These are phyloP conservation scores for Agrotis clavis DNA, from an alignment of 2,888 invertebrate genomes.

Conservation along the genomic window DNA sequence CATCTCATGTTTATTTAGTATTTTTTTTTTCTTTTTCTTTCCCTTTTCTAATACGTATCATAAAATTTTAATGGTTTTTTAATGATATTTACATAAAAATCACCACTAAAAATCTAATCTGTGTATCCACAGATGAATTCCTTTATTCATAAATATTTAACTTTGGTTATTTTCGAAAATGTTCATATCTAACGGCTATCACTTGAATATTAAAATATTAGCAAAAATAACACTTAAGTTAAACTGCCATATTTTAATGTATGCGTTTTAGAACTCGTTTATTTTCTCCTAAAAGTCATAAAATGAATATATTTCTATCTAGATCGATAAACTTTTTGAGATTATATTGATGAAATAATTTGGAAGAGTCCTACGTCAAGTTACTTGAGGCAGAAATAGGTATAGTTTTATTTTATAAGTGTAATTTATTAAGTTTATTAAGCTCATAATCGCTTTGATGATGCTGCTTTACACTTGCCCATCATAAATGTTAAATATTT, in stretches of 20 bases:
- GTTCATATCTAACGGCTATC: conserved; percentile 27
- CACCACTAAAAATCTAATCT: conserved; percentile 11
- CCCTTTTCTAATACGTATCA: background rate
- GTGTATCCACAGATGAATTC: conserved; percentile 25
- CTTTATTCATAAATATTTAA: conserved; percentile 5
- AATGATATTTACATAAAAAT: conserved; percentile 18
- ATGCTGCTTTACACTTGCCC: conserved; percentile 9
- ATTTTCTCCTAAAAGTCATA: conserved; percentile 12
- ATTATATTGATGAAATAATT: conserved; percentile 2
- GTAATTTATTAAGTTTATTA: background rate
- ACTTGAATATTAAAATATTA: conserved; percentile 14
- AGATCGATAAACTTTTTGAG: background rate
- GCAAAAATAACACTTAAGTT: conserved; percentile 1
- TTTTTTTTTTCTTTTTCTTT: background rate
- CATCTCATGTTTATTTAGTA: background rate
- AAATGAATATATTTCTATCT: conserved; percentile 13
- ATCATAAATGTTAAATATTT: conserved; percentile 32
- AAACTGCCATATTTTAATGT: conserved; percentile 7
- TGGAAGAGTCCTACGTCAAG: background rate
- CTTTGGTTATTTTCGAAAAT: conserved; percentile 8
- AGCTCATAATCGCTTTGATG: conserved; percentile 9
- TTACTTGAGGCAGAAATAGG: background rate
- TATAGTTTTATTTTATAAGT: background rate
- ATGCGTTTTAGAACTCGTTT: background rate
- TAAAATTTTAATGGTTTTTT: conserved; percentile 3